Percentiles rank a stretch among this genome's conserved stretches.
Evolutionary conservation across 2,888 invertebrate genomes (phyloP).

Genomic region (Cordylochernes scorpioides): DNA sequence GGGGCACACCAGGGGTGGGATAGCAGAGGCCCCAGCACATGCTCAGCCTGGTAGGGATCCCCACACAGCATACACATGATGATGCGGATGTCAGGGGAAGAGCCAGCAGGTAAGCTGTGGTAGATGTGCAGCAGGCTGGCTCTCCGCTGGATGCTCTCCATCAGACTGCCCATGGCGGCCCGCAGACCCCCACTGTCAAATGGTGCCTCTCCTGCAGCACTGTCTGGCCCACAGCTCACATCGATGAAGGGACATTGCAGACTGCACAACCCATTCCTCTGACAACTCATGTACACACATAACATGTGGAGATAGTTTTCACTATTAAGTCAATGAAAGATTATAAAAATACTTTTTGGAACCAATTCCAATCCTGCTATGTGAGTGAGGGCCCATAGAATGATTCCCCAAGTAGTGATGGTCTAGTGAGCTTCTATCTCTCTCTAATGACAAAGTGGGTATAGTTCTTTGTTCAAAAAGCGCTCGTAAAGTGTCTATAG

Average conservation of each 20-base stretch:
- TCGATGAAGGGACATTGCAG: slow-evolving; percentile 63
- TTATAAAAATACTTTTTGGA: no score
- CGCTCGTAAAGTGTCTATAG: no score
- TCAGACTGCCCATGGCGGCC: slow-evolving; percentile 42
- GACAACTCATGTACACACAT: no score
- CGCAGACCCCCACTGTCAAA: slow-evolving; percentile 21
- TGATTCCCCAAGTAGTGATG: no score
- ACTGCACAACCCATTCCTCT: slow-evolving; percentile 25
- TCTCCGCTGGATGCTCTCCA: slow-evolving; percentile 47
- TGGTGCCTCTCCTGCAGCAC: slow-evolving; percentile 16
- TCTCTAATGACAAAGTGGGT: no score
- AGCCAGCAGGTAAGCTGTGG: slow-evolving; percentile 23
- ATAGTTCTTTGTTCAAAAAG: no score
- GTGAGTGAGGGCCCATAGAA: no score
- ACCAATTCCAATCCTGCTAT: no score
- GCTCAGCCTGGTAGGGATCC: slow-evolving; percentile 68
- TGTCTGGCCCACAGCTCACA: slow-evolving; percentile 32
- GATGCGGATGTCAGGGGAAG: slow-evolving; percentile 29
- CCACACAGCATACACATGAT: slow-evolving; percentile 91
- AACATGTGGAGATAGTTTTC: no score
- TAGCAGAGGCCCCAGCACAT: slow-evolving; percentile 58
- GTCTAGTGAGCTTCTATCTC: no score
- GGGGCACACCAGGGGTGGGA: slow-evolving; percentile 61
- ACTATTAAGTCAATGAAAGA: no score
- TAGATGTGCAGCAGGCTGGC: slow-evolving; percentile 43